Percentiles rank a stretch among this genome's conserved stretches.
These are phyloP conservation scores for Lamellibrachia satsuma DNA, from an alignment of 2,888 invertebrate species.

Conservation along the genomic window DNA sequence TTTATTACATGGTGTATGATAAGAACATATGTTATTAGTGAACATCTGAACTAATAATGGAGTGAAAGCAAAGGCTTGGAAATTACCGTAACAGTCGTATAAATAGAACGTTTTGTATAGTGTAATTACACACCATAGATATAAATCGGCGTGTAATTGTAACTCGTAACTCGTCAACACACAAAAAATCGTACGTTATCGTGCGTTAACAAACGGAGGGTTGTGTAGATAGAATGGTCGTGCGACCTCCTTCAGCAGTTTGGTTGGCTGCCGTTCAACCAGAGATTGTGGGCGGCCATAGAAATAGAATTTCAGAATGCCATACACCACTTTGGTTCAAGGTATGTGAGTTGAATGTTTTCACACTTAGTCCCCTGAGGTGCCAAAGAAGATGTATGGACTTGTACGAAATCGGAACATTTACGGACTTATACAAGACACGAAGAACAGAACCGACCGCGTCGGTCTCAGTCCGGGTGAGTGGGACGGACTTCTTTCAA, in stretches of 20 bases:
- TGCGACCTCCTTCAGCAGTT: not conserved
- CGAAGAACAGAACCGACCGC: not conserved
- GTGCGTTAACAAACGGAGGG: not conserved
- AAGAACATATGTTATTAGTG: too few relatives aligned
- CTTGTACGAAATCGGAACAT: not conserved
- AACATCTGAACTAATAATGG: not conserved
- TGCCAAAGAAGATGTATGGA: too few relatives aligned
- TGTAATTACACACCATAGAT: too few relatives aligned
- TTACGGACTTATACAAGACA: not conserved
- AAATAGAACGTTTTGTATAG: too few relatives aligned
- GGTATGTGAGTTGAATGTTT: not conserved
- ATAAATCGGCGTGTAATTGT: too few relatives aligned
- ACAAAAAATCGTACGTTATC: not conserved
- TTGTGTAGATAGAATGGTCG: not conserved
- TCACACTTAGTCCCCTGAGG: not conserved
- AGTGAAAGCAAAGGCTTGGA: too few relatives aligned
- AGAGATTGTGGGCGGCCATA: not conserved
- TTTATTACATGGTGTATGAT: too few relatives aligned
- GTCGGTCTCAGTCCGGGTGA: not conserved
- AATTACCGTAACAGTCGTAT: too few relatives aligned
- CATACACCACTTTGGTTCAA: not conserved
- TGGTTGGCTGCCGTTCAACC: not conserved
- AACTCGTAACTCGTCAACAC: too few relatives aligned
- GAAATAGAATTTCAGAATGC: not conserved
- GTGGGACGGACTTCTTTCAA: not conserved